A percentile compares a stretch with the other conserved stretches of the same genome.
Evolutionary conservation across 1,140 invertebrate species (phyloP).

Genomic region (Ctenoplectra terminalis): DNA sequence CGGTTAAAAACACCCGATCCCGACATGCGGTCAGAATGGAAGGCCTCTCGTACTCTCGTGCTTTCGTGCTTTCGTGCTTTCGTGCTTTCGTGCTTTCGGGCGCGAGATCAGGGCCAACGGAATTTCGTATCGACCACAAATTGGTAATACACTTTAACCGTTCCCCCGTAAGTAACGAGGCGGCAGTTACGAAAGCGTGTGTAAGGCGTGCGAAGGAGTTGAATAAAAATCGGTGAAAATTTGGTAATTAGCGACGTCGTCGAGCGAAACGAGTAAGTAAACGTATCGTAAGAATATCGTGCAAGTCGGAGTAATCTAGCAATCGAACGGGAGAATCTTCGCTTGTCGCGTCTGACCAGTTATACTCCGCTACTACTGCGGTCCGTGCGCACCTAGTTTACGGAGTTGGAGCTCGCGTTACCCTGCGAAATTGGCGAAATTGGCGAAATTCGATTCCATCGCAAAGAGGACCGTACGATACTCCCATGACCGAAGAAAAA

Average conservation of each 20-base stretch:
- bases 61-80: too few relatives aligned
- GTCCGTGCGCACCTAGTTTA: neutral
- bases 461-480: neutral
- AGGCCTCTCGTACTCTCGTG: too few relatives aligned
- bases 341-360: constrained; percentile 1
- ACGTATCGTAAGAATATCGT: too few relatives aligned
- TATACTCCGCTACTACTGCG: neutral
- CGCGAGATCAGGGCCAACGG: neutral
- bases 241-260: too few relatives aligned
- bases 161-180: neutral
- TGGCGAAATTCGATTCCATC: constrained; percentile 3
- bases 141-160: constrained; percentile 13
- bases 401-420: neutral
- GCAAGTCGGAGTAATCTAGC: too few relatives aligned
- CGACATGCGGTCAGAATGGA: neutral
- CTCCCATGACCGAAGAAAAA: neutral
- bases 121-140: neutral
- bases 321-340: too few relatives aligned
- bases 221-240: neutral
- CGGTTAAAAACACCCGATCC: neutral
- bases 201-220: neutral
- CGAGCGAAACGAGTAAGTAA: too few relatives aligned
- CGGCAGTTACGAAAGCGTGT: neutral
- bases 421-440: neutral
- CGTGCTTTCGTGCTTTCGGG: too few relatives aligned